A percentile compares a stretch with the other conserved stretches of the same genome.
Conservation (phyloP, 2,113 vertebrate species). For the Andinoacara biseriatus region DNA sequence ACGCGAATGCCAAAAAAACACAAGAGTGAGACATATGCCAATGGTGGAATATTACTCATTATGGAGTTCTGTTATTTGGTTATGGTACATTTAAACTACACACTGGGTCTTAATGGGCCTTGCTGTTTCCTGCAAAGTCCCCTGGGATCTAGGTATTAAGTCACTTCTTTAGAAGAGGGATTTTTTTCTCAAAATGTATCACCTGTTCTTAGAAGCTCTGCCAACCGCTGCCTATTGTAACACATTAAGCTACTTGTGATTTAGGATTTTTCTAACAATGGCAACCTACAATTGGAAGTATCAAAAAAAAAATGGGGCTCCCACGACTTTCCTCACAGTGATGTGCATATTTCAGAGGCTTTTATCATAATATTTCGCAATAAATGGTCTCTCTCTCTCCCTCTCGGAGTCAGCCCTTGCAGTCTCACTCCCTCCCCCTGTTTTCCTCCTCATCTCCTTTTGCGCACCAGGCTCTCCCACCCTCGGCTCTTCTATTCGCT, state of each 20-base stretch:
- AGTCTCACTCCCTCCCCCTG: conserved; percentile 41
- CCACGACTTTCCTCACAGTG: conserved; percentile 37
- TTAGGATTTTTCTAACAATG: conserved; percentile 33
- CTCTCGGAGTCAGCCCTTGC: conserved; percentile 24
- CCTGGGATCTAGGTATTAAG: neutral
- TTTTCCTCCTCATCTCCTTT: conserved; percentile 60
- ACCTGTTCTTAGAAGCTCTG: conserved; percentile 1
- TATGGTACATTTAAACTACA: neutral
- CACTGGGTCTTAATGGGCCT: neutral
- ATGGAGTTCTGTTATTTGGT: neutral
- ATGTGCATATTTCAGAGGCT: conserved; percentile 18
- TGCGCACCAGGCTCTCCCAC: conserved; percentile 72
- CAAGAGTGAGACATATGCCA: neutral
- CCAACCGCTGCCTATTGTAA: conserved; percentile 7
- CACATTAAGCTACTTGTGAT: conserved; percentile 37
- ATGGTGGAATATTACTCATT: neutral
- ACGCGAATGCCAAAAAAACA: neutral
- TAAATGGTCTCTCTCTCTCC: conserved; percentile 9
- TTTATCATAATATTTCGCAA: conserved; percentile 47
- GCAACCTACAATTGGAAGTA: conserved; percentile 28
- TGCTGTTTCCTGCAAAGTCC: neutral
- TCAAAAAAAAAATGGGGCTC: neutral
- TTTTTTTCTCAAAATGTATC: neutral
- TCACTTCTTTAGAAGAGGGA: neutral
- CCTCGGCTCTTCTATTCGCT: conserved; percentile 72